Conservation (phyloP, 1,140 invertebrate genomes). For the Microvelia longipes region DNA sequence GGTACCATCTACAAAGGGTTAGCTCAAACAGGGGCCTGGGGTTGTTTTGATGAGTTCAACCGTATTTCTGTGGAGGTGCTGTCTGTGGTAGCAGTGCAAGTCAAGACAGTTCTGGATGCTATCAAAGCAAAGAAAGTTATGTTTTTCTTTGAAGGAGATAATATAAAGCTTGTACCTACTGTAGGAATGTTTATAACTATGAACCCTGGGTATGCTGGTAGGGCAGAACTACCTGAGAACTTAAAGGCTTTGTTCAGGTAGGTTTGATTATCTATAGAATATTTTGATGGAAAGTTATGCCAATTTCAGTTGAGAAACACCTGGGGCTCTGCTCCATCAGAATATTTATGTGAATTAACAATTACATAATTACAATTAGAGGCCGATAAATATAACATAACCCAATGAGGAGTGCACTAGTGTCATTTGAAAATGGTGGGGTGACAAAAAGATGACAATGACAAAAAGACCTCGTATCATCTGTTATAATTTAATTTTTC, state of each 20-base stretch:
- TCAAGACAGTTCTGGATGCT: conserved; percentile 71
- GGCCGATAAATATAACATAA: too few species aligned
- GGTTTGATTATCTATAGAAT: conserved; percentile 8
- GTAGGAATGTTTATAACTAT: conserved; percentile 96
- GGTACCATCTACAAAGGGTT: conserved; percentile 95
- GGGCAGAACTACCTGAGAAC: conserved; percentile 78
- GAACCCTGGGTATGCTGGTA: conserved; percentile 92
- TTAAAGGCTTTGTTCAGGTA: conserved; percentile 74
- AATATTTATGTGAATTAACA: too few species aligned
- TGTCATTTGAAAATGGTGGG: too few species aligned
- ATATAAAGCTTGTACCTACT: conserved; percentile 60
- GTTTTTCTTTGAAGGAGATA: conserved; percentile 91
- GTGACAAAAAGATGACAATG: too few species aligned
- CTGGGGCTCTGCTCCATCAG: too few species aligned
- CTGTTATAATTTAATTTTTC: too few species aligned
- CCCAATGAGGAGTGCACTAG: too few species aligned
- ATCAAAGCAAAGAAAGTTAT: conserved; percentile 73
- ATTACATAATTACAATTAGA: too few species aligned
- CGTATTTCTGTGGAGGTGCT: conserved; percentile 91
- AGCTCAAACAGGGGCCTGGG: conserved; percentile 92
- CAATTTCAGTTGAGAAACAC: too few species aligned
- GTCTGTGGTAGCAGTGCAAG: conserved; percentile 92
- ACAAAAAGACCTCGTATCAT: too few species aligned
- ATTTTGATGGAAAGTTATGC: too few species aligned
- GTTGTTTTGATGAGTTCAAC: conserved; percentile 97